phyloP scores from a whole-genome alignment of 2,113 vertebrate species.

The Uropsilus gracilis region DNA sequence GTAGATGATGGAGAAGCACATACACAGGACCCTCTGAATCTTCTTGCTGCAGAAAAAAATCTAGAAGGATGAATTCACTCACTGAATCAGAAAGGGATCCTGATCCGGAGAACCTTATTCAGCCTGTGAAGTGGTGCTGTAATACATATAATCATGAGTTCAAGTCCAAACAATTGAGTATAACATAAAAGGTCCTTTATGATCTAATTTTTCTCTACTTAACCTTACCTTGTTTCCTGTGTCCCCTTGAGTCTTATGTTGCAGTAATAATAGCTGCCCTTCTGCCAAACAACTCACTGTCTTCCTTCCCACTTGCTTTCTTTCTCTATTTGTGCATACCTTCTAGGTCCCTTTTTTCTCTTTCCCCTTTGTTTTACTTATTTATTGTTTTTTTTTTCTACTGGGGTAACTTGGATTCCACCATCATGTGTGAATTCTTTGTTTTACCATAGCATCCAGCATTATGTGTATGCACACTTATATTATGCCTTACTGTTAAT shows the following conservation, averaged over 20 bases:
- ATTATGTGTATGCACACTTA: neutral
- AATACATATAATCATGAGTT: neutral
- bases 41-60: neutral
- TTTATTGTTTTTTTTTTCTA: neutral
- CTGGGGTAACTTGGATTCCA: neutral
- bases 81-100: neutral
- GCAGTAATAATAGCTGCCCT: neutral
- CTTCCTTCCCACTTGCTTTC: neutral
- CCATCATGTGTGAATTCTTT: neutral
- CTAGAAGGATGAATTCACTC: conserved; percentile 48
- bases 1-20: conserved; percentile 36
- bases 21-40: neutral
- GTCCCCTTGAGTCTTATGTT: neutral
- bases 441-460: neutral
- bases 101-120: conserved; percentile 1
- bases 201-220: neutral
- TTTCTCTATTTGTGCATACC: neutral
- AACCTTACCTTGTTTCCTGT: neutral
- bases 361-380: neutral
- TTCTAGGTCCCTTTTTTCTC: neutral
- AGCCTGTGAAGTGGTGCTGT: neutral
- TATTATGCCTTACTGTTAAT: neutral
- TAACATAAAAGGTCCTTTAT: neutral
- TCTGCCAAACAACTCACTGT: neutral
- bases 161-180: neutral